A percentile compares a stretch with the other conserved stretches of the same genome.
Evolutionary conservation across 2,113 vertebrate species (phyloP).

Genomic region (Ivindomyrus marchei): DNA sequence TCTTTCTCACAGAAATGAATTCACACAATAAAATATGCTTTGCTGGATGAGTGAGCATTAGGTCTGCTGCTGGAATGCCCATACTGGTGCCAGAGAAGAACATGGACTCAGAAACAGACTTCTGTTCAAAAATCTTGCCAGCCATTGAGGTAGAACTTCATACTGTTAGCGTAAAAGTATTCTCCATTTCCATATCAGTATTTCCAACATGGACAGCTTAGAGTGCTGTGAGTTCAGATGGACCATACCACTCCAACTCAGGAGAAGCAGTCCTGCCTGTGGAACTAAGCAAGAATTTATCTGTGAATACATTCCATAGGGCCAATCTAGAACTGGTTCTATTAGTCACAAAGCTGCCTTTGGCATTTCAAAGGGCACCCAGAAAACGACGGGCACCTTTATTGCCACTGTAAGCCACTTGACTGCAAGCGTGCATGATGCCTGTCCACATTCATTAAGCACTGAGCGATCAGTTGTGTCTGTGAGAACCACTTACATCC

Average conservation of each 20-base stretch:
- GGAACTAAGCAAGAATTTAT: conserved; percentile 8
- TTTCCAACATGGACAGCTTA: conserved; percentile 1
- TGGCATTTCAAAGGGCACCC: not conserved
- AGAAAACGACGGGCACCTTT: not conserved
- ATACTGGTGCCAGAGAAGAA: not conserved
- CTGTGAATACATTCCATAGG: conserved; percentile 17
- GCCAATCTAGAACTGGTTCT: conserved; percentile 9
- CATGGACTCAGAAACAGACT: not conserved
- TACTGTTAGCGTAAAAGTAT: not conserved
- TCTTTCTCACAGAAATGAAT: not conserved
- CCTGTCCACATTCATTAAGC: conserved; percentile 2
- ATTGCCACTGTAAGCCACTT: conserved; percentile 12
- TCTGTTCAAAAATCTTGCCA: conserved; percentile 6
- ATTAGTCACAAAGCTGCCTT: conserved; percentile 21
- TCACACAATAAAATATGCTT: not conserved
- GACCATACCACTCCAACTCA: conserved; percentile 1
- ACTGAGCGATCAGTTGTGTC: not conserved
- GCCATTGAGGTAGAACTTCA: not conserved
- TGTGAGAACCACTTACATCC: not conserved
- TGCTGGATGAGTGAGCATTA: not conserved
- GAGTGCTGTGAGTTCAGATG: not conserved
- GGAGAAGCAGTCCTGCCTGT: conserved; percentile 8
- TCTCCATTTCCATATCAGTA: conserved; percentile 1
- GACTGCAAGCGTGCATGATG: conserved; percentile 4
- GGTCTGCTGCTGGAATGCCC: not conserved